Evolutionary conservation across 1,140 invertebrate species (phyloP), one percentile per base, ranked within the genome.

Genomic region (Caerostris extrusa): DNA sequence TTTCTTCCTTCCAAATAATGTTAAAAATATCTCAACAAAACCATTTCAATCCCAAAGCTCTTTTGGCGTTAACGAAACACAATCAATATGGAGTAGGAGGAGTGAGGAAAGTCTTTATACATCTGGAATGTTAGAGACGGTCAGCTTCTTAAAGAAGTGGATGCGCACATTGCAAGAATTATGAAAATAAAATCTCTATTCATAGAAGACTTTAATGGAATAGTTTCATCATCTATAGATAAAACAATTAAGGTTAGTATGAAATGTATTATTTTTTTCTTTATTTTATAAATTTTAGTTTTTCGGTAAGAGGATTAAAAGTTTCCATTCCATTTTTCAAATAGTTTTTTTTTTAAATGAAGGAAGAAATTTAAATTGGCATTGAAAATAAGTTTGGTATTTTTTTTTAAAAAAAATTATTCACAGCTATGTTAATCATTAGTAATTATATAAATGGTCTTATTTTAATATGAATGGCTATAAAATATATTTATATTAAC

Each of bases 101-200:
- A 34, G 98, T 99, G 3, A 97, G 99, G 94, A 99, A n/a, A 99
- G 96, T 99, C 98, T 96, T 96, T 99, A 1, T 99, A 99, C 95
- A 98, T 99, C 0, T 99, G 99, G 98, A 98, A 97, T 95, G 96
- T 99, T 14, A 96, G 97, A 94, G 97, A 97, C 4, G 97, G 97
- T 1, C 97, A 98, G 94, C 96, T 99, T 89, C 97, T 99, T 2
- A 99, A 99, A 96, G 97, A 98, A 6, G 96, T 99, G 14, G 99
- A 99, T 95, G 99, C 99, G 0, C 99, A 99, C 96, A 99, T 99
- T 95, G 99, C 98, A 0, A 96, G 99, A 93, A 99, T 99, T 10
- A 98, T 99, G 83, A 98, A 98, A 95, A 96, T 99, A 86, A 97
- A 98, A 94, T 97, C 98, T 1, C 95, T 99, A 7, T 98, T 98